Evolutionary conservation across 2,888 invertebrate species (phyloP), one percentile per base, ranked within the genome.

Genomic region (Synergus itoensis): DNA sequence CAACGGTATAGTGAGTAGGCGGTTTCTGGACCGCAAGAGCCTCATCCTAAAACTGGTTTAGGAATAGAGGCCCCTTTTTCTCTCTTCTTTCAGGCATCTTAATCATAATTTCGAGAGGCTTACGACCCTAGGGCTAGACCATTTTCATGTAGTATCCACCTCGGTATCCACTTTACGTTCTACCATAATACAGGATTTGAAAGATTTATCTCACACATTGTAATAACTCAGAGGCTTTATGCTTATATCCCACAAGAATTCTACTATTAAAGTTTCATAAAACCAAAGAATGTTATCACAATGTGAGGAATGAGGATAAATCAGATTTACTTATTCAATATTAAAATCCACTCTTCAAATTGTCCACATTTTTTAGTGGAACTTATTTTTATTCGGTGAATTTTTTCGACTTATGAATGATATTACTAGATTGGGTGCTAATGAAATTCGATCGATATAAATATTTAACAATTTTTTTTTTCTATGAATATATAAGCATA

Each of bases 1-100:
- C 91, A 92, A 91, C 91, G 91, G 91, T 91, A 92, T 87, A 90
- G 89, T 91, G 91, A 91, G 91, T 91, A 90, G 87, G 87, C 86
- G 88, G 86, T 28, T 28, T 28, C 84, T 82, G 83, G 82, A 83
- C 81, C 80, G 83, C 82, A 79, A 80, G 79, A 79, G 84, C 76
- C 80, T 86, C 83, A 85, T 88, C 89, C 89, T 88, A 90, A 90
- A 91, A 91, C 91, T 89, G 91, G 91, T 91, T 91, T 90, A 88
- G 89, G 87, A 89, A 83, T 73, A 80, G 82, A 81, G 79, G n/a
- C 18, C 57, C 18, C 21, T 41, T 41, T 41, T 28, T 14, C 60
- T 69, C 43, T 67, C 63, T 41, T 28, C 65, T 77, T 43, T 40
- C 36, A 40, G 9, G 48, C 16, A 21, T 53, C 48, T 45, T 21